A percentile compares a stretch with the other conserved stretches of the same genome.
Evolutionary conservation across 2,797 vertebrate species (phyloP).

Genomic region (Leontopithecus rosalia): DNA sequence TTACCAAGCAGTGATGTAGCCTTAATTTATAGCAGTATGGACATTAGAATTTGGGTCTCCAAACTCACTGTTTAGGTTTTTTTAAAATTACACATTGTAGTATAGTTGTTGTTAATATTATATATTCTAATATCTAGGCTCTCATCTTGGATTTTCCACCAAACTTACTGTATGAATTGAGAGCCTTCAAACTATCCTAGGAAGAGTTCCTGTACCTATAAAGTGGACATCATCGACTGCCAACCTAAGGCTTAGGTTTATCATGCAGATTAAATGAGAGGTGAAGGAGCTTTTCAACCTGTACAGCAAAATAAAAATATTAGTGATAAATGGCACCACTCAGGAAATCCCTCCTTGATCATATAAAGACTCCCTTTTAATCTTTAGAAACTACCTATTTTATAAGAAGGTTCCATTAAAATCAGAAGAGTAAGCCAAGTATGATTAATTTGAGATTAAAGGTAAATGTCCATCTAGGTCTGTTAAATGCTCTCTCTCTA

Average conservation of each 20-base stretch:
- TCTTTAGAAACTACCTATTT: conserved; percentile 6
- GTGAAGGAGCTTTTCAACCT: not conserved
- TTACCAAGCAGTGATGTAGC: not conserved
- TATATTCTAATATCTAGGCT: not conserved
- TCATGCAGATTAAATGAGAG: not conserved
- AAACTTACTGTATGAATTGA: not conserved
- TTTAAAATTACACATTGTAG: not conserved
- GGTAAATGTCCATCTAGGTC: not conserved
- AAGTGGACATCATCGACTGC: not conserved
- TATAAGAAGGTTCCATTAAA: not conserved
- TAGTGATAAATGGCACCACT: not conserved
- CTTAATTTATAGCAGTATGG: not conserved
- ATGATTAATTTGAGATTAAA: conserved; percentile 29
- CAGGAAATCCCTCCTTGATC: not conserved
- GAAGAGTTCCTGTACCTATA: not conserved
- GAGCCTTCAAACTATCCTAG: not conserved
- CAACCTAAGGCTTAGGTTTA: not conserved
- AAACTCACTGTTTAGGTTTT: not conserved
- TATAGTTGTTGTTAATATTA: not conserved
- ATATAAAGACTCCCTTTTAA: not conserved
- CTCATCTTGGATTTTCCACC: not conserved
- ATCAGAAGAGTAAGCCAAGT: not conserved
- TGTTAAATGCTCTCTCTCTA: not conserved
- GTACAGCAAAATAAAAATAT: not conserved
- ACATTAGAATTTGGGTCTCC: not conserved